phyloP scores from a whole-genome alignment of 2,113 vertebrate species.

The Penelope pileata region DNA sequence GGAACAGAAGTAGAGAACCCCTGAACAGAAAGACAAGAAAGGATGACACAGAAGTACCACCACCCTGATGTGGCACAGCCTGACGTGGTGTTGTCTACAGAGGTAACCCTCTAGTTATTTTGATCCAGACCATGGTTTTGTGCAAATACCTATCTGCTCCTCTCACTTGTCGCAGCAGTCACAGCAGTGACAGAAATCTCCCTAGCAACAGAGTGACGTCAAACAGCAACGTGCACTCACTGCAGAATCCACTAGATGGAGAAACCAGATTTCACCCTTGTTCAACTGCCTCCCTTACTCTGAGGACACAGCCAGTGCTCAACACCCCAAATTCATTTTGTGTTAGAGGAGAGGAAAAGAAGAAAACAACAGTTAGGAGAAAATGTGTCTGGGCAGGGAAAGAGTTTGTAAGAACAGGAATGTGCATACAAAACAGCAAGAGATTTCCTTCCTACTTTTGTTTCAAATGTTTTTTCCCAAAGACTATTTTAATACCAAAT shows the following conservation, averaged over 20 bases:
- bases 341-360: slow-evolving; percentile 6
- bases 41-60: neutral
- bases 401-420: neutral
- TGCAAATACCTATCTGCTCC: slow-evolving; percentile 59
- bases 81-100: neutral
- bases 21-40: neutral
- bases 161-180: slow-evolving; percentile 67
- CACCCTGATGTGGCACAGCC: neutral
- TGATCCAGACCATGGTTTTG: slow-evolving; percentile 56
- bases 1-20: neutral
- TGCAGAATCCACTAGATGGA: slow-evolving; percentile 75
- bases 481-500: neutral
- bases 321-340: slow-evolving; percentile 59
- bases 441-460: neutral
- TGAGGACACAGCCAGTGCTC: slow-evolving; percentile 2
- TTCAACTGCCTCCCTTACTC: slow-evolving; percentile 66
- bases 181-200: slow-evolving; percentile 73
- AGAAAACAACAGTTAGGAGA: neutral
- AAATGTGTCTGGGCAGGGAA: neutral
- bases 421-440: neutral
- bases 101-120: slow-evolving; percentile 16
- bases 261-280: slow-evolving; percentile 66
- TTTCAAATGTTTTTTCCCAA: neutral
- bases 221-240: slow-evolving; percentile 64
- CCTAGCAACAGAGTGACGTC: slow-evolving; percentile 79